Percentiles rank a stretch among this genome's conserved stretches.
phyloP scores from a whole-genome alignment of 2,113 vertebrate species.

The Xiphophorus maculatus region DNA sequence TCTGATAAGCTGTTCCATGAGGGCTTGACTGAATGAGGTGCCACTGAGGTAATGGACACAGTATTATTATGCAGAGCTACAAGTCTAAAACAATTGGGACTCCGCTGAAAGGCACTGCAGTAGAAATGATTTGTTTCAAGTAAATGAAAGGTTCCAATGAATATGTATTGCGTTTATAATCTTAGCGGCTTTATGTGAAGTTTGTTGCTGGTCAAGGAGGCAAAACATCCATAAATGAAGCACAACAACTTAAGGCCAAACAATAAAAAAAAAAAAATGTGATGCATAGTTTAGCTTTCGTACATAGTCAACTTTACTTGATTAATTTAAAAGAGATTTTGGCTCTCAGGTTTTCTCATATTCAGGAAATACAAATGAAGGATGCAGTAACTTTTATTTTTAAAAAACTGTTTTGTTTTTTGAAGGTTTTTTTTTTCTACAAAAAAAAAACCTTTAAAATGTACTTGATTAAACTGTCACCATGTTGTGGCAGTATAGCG shows the following conservation, averaged over 20 bases:
- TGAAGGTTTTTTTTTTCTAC: no score
- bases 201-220: background rate
- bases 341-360: background rate
- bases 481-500: no score
- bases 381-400: no score
- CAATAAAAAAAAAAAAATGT: background rate
- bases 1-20: no score
- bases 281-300: background rate
- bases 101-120: background rate
- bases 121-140: background rate
- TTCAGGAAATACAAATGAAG: background rate
- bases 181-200: background rate
- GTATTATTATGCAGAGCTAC: no score
- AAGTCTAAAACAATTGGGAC: no score
- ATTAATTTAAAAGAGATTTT: background rate
- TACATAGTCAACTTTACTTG: background rate
- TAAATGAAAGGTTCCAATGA: background rate
- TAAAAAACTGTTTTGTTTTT: no score
- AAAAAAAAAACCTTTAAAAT: no score
- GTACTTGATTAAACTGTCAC: no score
- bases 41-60: no score
- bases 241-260: background rate
- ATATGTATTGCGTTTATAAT: background rate
- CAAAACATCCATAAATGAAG: background rate
- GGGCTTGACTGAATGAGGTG: no score